Percentiles rank a stretch among this genome's conserved stretches.
Evolutionary conservation across 2,888 invertebrate genomes (phyloP).

Genomic region (Mechanitis mazaeus): DNA sequence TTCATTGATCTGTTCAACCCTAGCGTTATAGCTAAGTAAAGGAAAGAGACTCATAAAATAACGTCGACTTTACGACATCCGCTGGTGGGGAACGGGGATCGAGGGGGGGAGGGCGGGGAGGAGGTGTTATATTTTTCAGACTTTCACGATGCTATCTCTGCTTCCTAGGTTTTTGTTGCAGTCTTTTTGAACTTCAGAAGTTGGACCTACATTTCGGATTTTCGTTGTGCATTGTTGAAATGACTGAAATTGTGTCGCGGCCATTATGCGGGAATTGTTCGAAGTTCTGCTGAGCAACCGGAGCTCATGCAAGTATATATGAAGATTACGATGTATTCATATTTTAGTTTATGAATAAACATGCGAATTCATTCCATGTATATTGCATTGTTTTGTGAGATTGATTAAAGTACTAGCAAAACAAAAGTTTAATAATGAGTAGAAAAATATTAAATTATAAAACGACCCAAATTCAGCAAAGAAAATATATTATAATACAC

Average conservation of each 20-base stretch:
- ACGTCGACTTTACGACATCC: constrained; percentile 34
- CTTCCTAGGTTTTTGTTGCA: constrained; percentile 20
- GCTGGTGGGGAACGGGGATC: constrained; percentile 16
- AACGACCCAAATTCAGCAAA: constrained; percentile 4
- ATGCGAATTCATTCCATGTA: background rate
- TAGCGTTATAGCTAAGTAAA: constrained; percentile 19
- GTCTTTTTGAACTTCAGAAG: constrained; percentile 26
- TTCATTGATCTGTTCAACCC: constrained; percentile 9
- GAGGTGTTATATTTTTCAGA: constrained; percentile 18
- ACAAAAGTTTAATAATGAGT: no score
- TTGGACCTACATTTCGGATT: constrained; percentile 12
- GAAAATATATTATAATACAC: background rate
- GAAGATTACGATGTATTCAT: background rate
- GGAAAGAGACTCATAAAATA: constrained; percentile 31
- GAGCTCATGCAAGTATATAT: no score
- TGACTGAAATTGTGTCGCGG: constrained; percentile 12
- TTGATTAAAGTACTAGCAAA: no score
- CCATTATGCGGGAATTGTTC: constrained; percentile 13
- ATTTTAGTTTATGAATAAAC: background rate
- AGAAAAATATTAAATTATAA: background rate
- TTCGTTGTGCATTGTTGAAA: constrained; percentile 10
- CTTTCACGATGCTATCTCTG: constrained; percentile 22
- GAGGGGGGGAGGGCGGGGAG: constrained; percentile 5
- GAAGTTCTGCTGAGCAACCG: background rate
- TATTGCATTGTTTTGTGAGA: no score